A percentile compares a stretch with the other conserved stretches of the same genome.
Conservation (phyloP, 2,888 invertebrate species). For the Ecliptopera silaceata region DNA sequence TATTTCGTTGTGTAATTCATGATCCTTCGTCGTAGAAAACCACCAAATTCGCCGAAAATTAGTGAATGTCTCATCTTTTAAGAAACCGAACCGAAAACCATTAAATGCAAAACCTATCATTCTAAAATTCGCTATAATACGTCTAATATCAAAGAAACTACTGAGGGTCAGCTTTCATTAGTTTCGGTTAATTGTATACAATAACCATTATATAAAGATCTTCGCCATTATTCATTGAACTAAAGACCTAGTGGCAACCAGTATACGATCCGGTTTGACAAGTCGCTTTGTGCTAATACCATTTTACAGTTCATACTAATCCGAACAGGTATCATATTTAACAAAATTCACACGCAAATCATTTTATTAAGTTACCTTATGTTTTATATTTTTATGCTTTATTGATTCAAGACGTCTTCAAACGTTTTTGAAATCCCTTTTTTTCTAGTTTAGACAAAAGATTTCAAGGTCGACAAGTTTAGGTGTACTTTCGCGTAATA, state of each 20-base stretch:
- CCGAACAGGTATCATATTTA: not conserved
- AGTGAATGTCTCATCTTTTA: too few relatives aligned
- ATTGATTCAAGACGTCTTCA: too few relatives aligned
- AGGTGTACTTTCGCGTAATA: too few relatives aligned
- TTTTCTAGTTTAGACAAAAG: too few relatives aligned
- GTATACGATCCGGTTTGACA: constrained; percentile 26
- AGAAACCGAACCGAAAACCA: not conserved
- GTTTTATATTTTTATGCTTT: too few relatives aligned
- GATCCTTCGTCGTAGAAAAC: too few relatives aligned
- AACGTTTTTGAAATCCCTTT: too few relatives aligned
- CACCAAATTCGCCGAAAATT: too few relatives aligned
- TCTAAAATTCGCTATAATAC: constrained; percentile 8
- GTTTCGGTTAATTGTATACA: not conserved
- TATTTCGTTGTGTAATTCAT: too few relatives aligned
- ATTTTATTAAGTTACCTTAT: too few relatives aligned
- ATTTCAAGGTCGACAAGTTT: too few relatives aligned
- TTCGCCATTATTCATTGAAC: constrained; percentile 17
- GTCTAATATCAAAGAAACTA: not conserved
- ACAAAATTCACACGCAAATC: too few relatives aligned
- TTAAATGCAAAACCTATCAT: not conserved
- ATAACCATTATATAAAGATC: constrained; percentile 17
- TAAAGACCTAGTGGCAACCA: constrained; percentile 25
- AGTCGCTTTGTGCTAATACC: constrained; percentile 22
- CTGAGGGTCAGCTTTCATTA: constrained; percentile 10
- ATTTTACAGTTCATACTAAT: constrained; percentile 23